These are phyloP conservation scores for Parambassis ranga DNA, from an alignment of 2,797 vertebrate species.

Conservation along the genomic window DNA sequence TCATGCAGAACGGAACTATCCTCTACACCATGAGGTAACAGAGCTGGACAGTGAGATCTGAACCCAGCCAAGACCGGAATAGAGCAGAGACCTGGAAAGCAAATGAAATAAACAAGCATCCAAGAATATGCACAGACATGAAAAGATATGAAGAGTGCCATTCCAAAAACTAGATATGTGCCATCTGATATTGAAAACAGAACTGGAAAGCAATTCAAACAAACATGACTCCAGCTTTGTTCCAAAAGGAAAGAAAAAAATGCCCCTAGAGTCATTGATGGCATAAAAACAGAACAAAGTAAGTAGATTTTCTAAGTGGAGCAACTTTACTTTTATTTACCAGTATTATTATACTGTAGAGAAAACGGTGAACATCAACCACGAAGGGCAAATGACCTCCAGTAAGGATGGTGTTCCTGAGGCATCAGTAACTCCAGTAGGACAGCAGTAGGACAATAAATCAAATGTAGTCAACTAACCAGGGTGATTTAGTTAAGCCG, in stretches of 20 bases:
- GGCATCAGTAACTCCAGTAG: background rate
- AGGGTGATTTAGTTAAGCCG: background rate
- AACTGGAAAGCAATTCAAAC: constrained; percentile 63
- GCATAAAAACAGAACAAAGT: constrained; percentile 15
- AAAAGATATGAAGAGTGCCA: constrained; percentile 46
- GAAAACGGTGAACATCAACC: background rate
- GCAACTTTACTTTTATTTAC: constrained; percentile 23
- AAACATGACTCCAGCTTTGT: constrained; percentile 55
- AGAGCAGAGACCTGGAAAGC: constrained; percentile 66
- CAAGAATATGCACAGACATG: constrained; percentile 64
- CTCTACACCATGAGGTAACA: constrained; percentile 87
- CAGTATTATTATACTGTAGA: no score
- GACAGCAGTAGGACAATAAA: background rate
- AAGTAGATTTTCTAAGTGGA: constrained; percentile 11
- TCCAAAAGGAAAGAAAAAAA: constrained; percentile 40
- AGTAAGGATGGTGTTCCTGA: background rate
- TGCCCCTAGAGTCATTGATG: constrained; percentile 11
- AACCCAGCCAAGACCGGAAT: constrained; percentile 69
- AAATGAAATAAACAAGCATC: constrained; percentile 62
- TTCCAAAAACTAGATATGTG: constrained; percentile 61
- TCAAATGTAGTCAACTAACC: no score
- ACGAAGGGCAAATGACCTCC: background rate
- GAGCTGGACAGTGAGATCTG: constrained; percentile 32
- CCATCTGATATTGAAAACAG: constrained; percentile 70
- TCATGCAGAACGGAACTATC: constrained; percentile 89